Evolutionary conservation across 1,140 invertebrate genomes (phyloP).

Genomic region (Cyrtorhinus lividipennis): DNA sequence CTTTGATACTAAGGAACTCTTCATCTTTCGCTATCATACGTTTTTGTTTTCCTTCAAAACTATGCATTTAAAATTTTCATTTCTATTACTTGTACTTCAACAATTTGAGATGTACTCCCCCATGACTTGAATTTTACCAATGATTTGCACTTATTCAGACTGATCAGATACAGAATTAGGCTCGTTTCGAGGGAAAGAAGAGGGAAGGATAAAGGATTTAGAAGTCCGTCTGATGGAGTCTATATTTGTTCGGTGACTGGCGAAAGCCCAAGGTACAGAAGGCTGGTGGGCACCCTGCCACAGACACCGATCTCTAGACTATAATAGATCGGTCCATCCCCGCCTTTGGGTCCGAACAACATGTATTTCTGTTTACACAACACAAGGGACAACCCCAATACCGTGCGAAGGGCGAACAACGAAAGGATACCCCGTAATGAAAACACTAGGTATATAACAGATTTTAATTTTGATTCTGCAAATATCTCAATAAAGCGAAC

Average conservation of each 20-base stretch:
- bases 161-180: too few relatives aligned
- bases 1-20: too few relatives aligned
- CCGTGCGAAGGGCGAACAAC: neutral
- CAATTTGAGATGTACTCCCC: too few relatives aligned
- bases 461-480: neutral
- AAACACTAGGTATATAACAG: neutral
- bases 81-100: too few relatives aligned
- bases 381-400: neutral
- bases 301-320: constrained; percentile 9
- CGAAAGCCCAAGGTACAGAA: neutral
- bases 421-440: neutral
- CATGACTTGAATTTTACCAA: too few relatives aligned
- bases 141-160: too few relatives aligned
- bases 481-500: neutral
- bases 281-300: constrained; percentile 4
- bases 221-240: constrained; percentile 7
- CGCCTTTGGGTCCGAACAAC: constrained; percentile 6
- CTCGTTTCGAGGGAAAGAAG: too few relatives aligned
- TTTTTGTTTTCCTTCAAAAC: too few relatives aligned
- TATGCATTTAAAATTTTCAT: too few relatives aligned
- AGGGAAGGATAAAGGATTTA: constrained; percentile 6
- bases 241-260: constrained; percentile 4
- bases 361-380: constrained; percentile 4
- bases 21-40: too few relatives aligned
- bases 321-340: constrained; percentile 8